Evolutionary conservation across 1,140 invertebrate species (phyloP).

Genomic region (Lasioglossum albipes): DNA sequence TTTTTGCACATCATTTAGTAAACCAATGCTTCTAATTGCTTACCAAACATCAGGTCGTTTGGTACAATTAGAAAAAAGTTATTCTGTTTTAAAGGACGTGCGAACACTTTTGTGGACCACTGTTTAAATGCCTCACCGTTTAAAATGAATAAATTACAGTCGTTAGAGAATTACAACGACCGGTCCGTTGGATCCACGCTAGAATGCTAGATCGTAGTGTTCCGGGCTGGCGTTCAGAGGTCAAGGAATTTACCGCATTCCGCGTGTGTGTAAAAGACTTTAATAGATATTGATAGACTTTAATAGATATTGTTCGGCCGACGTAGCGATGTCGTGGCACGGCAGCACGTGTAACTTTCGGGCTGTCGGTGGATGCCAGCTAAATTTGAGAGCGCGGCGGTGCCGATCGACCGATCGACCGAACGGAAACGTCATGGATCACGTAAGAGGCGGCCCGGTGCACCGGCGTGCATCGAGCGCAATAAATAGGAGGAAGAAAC

Average conservation of each 20-base stretch:
- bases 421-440: slow-evolving; percentile 35
- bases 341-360: slow-evolving; percentile 14
- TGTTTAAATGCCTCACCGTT: too few species aligned
- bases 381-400: slow-evolving; percentile 18
- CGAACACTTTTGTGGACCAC: too few species aligned
- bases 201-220: not conserved
- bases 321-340: not conserved
- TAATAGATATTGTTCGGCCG: slow-evolving; percentile 22
- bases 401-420: not conserved
- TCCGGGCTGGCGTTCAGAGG: not conserved
- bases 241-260: not conserved
- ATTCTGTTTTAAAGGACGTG: too few species aligned
- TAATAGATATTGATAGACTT: not conserved
- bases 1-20: too few species aligned
- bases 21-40: too few species aligned
- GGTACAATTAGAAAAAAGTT: too few species aligned
- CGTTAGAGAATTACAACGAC: too few species aligned
- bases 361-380: slow-evolving; percentile 21
- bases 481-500: slow-evolving; percentile 69
- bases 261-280: not conserved
- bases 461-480: slow-evolving; percentile 48
- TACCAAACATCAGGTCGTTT: too few species aligned
- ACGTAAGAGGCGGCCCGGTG: slow-evolving; percentile 42
- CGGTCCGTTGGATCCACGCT: too few species aligned
- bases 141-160: too few species aligned